Conservation (phyloP, 2,113 vertebrate species). For the Ahaetulla prasina region DNA sequence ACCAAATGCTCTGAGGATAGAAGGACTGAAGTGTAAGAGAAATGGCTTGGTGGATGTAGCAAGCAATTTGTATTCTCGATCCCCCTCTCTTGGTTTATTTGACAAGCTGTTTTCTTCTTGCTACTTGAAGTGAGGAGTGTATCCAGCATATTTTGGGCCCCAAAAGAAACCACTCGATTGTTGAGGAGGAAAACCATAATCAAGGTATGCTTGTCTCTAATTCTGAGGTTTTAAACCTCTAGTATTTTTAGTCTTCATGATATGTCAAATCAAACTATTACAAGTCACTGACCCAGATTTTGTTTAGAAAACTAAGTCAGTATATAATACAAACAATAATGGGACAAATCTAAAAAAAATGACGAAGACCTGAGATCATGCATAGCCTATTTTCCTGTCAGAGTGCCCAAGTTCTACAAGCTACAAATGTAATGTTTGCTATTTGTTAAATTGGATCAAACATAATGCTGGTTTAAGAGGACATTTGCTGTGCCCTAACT, state of each 20-base stretch:
- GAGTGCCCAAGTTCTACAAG: neutral
- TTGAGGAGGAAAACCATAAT: conserved; percentile 27
- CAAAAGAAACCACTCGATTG: neutral
- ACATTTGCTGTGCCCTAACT: neutral
- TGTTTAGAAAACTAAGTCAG: neutral
- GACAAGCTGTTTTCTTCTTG: neutral
- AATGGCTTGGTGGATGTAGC: neutral
- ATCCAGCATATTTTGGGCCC: neutral
- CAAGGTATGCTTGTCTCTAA: neutral
- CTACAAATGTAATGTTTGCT: neutral
- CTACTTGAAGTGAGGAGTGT: neutral
- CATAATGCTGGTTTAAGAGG: neutral
- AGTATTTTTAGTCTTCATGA: neutral
- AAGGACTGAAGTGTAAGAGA: neutral
- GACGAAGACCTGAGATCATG: neutral
- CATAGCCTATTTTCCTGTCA: neutral
- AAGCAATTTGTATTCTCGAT: neutral
- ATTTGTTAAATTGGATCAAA: neutral
- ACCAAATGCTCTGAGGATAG: neutral
- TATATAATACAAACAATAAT: neutral
- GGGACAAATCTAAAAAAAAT: neutral
- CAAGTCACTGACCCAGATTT: neutral
- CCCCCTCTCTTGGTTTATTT: neutral
- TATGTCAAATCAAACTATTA: neutral
- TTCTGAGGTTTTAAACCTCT: neutral